Evolutionary conservation across 2,888 invertebrate species (phyloP).

Genomic region (Eledona agricola): DNA sequence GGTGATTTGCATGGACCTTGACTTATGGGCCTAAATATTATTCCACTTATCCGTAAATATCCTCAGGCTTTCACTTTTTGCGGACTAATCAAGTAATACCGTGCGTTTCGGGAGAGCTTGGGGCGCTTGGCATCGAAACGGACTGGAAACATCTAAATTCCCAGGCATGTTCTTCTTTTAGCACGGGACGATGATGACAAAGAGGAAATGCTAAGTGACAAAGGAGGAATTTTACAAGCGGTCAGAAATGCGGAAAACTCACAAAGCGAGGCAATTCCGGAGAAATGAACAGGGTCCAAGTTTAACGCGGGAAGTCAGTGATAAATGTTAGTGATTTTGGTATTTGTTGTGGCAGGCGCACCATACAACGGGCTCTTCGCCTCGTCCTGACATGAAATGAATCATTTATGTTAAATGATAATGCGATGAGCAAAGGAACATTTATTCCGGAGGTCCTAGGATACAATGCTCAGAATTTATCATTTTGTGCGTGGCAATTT

Average conservation of each 20-base stretch:
- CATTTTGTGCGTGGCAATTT: conserved; percentile 1
- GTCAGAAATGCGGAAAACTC: conserved; percentile 34
- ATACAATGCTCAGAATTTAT: conserved; percentile 5
- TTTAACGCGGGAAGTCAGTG: conserved; percentile 36
- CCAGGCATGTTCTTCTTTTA: no score
- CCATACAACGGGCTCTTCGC: conserved; percentile 30
- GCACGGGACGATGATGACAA: conserved; percentile 30
- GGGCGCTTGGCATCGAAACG: conserved; percentile 23
- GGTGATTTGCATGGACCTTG: conserved; percentile 13
- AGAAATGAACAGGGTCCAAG: conserved; percentile 36
- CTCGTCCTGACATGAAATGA: conserved; percentile 28
- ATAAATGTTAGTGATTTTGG: conserved; percentile 39
- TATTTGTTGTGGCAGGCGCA: conserved; percentile 29
- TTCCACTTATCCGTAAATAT: conserved; percentile 25
- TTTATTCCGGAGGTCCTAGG: neutral
- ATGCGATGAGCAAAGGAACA: neutral
- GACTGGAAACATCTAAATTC: no score
- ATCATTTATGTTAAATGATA: conserved; percentile 19
- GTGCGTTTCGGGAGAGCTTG: conserved; percentile 23
- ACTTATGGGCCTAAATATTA: conserved; percentile 23
- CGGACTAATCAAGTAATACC: conserved; percentile 30
- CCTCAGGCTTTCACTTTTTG: conserved; percentile 22
- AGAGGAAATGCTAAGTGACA: conserved; percentile 32
- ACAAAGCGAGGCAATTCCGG: conserved; percentile 37
- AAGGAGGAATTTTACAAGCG: conserved; percentile 36